Conservation (phyloP, 2,888 invertebrate genomes). For the Agrotis segetum region DNA sequence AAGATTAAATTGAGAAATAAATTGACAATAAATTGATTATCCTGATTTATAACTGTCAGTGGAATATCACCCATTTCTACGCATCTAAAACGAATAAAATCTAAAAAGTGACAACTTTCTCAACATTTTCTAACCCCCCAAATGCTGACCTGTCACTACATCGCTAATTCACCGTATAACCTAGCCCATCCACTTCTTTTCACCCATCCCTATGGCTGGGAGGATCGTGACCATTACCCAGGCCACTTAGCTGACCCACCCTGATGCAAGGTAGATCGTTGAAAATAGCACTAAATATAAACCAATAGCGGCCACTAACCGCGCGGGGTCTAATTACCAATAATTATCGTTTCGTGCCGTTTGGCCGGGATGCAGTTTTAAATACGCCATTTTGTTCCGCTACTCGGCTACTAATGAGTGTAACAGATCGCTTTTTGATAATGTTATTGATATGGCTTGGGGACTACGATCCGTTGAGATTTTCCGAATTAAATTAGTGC, state of each 20-base stretch:
- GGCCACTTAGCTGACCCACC: conserved; percentile 53
- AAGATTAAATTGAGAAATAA: too few relatives aligned
- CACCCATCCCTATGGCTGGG: conserved; percentile 33
- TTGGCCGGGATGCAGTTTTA: conserved; percentile 84
- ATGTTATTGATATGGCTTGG: conserved; percentile 80
- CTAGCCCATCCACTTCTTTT: conserved; percentile 10
- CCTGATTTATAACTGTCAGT: background rate
- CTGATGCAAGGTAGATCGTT: conserved; percentile 62
- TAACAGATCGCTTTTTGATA: conserved; percentile 86
- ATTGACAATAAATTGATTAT: too few relatives aligned
- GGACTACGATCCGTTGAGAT: conserved; percentile 61
- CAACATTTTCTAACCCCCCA: background rate
- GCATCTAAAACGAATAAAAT: background rate
- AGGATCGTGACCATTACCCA: conserved; percentile 46
- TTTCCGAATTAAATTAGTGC: conserved; percentile 58
- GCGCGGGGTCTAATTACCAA: conserved; percentile 85
- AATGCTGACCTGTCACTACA: background rate
- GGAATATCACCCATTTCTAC: background rate
- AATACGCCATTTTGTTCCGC: conserved; percentile 83
- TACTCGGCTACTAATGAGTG: conserved; percentile 80
- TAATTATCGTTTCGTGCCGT: conserved; percentile 82
- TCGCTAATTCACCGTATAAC: background rate
- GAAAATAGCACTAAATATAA: conserved; percentile 75
- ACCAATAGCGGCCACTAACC: conserved; percentile 74
- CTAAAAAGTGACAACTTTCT: background rate